Conservation (phyloP, 2,797 vertebrate species). For the Todus mexicanus region DNA sequence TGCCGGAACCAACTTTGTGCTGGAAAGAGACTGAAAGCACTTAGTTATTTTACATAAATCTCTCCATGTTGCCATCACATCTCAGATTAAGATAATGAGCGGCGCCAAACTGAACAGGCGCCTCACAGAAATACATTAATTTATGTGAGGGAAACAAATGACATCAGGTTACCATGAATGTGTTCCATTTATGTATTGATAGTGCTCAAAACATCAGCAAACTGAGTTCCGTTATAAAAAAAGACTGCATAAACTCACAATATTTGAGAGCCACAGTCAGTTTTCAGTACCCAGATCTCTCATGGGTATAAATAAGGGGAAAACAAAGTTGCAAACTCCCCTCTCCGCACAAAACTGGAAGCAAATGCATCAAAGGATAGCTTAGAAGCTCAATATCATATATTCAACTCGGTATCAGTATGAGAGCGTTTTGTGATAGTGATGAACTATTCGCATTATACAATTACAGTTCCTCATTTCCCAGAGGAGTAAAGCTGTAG, state of each 20-base stretch:
- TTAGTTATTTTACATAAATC: neutral
- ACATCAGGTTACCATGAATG: neutral
- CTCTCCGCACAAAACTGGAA: rapidly evolving
- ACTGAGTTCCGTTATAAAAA: neutral
- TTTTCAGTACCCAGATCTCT: neutral
- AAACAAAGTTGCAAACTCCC: neutral
- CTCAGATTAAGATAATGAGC: neutral
- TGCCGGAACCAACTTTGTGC: neutral
- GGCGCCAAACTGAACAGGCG: neutral
- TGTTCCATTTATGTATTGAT: neutral
- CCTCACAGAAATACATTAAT: neutral
- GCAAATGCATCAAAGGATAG: neutral
- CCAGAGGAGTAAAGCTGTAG: neutral
- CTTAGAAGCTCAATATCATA: neutral
- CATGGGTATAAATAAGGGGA: neutral
- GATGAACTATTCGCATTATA: neutral
- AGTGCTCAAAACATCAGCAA: neutral
- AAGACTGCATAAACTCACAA: neutral
- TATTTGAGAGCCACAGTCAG: neutral
- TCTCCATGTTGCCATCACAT: neutral
- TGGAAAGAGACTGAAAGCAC: neutral
- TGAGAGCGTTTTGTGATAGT: neutral
- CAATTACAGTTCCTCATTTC: neutral
- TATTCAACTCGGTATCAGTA: neutral
- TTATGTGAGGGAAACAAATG: neutral